Evolutionary conservation across 2,797 vertebrate species (phyloP).

Genomic region (Catamblyrhynchus diadema): DNA sequence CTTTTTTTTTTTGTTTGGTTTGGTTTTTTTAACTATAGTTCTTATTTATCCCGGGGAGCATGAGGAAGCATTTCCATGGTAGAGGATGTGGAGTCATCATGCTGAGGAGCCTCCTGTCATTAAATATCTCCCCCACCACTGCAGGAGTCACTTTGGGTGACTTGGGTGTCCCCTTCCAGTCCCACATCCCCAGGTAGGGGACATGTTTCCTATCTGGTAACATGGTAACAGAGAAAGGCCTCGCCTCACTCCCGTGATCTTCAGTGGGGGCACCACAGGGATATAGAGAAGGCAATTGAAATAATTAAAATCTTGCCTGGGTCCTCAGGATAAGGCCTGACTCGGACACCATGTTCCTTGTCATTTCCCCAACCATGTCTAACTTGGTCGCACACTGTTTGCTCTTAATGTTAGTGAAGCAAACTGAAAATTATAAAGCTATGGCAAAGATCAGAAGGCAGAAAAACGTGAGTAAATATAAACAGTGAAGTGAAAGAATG

Average conservation of each 20-base stretch:
- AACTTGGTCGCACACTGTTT: not conserved
- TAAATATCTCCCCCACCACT: not conserved
- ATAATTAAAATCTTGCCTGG: not conserved
- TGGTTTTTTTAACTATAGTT: not conserved
- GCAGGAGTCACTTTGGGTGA: not conserved
- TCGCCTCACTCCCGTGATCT: not conserved
- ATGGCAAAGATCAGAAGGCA: not conserved
- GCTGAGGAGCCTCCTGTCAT: not conserved
- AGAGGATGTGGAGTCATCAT: not conserved
- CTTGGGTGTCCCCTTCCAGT: not conserved
- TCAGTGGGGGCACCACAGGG: not conserved
- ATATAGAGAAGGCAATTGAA: not conserved
- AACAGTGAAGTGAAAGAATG: conserved; percentile 12
- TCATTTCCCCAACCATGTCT: not conserved
- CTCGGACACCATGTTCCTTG: not conserved
- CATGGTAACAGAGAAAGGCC: not conserved
- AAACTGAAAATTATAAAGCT: not conserved
- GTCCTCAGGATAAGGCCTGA: not conserved
- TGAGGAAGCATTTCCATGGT: not conserved
- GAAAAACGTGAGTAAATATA: conserved; percentile 16
- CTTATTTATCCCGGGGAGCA: not conserved
- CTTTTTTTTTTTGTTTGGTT: not conserved
- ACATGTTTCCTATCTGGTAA: not conserved
- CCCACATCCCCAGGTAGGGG: too few species aligned
- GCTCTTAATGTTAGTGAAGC: not conserved